Conservation (phyloP, 2,888 invertebrate genomes). For the Drosophila emarginata region DNA sequence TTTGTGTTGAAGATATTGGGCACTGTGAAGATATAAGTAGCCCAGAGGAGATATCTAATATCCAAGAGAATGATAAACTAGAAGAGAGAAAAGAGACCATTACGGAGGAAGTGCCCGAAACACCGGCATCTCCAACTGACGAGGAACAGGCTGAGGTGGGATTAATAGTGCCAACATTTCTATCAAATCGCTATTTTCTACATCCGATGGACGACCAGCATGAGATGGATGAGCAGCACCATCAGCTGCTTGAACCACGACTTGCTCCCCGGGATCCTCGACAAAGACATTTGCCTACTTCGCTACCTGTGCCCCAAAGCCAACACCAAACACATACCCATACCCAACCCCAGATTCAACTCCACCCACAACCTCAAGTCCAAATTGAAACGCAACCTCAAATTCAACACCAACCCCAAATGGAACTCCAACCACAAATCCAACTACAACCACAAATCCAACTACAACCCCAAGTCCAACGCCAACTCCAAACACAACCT, state of each 20-base stretch:
- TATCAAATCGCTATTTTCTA: background rate
- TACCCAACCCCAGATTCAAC: background rate
- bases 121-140: slow-evolving; percentile 56
- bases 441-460: no score
- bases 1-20: slow-evolving; percentile 36
- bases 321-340: slow-evolving; percentile 1
- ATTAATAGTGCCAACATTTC: background rate
- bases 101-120: slow-evolving; percentile 47
- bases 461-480: background rate
- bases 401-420: background rate
- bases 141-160: slow-evolving; percentile 38
- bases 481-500: background rate
- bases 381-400: background rate
- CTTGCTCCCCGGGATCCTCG: slow-evolving; percentile 46
- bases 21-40: slow-evolving; percentile 16
- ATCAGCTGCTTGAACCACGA: slow-evolving; percentile 17
- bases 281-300: slow-evolving; percentile 28
- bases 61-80: background rate
- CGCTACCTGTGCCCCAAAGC: slow-evolving; percentile 10
- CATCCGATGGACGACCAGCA: background rate
- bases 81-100: background rate
- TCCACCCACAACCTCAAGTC: background rate
- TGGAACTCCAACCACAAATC: no score
- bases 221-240: background rate
- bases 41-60: slow-evolving; percentile 24